phyloP scores from a whole-genome alignment of 2,113 vertebrate genomes.

The Sorex fumeus region DNA sequence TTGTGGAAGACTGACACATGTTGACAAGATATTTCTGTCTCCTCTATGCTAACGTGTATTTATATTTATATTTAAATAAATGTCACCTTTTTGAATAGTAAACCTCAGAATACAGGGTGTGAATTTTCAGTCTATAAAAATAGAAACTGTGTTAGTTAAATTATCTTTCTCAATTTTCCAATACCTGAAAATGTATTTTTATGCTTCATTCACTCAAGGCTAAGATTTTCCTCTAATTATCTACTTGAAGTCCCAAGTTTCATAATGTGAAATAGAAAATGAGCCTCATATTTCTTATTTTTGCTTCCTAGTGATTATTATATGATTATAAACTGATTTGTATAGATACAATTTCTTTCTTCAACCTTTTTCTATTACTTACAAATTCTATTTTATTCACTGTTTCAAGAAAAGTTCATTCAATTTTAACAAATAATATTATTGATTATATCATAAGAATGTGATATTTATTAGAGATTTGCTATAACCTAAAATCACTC shows the following conservation, averaged over 20 bases:
- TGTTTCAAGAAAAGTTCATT: background rate
- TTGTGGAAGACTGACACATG: constrained; percentile 59
- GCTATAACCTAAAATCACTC: background rate
- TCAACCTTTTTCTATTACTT: background rate
- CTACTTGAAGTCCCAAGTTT: constrained; percentile 28
- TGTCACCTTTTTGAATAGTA: constrained; percentile 7
- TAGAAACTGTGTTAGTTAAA: constrained; percentile 39
- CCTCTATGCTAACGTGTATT: constrained; percentile 45
- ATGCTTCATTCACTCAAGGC: background rate
- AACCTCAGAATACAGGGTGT: constrained; percentile 17
- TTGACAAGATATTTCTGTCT: constrained; percentile 68
- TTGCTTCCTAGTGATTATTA: background rate
- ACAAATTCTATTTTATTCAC: background rate
- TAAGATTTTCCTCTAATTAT: background rate
- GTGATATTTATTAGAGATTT: background rate
- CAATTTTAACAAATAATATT: background rate
- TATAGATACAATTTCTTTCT: background rate
- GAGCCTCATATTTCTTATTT: background rate
- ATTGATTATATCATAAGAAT: background rate
- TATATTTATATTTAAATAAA: constrained; percentile 72
- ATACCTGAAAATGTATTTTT: constrained; percentile 18
- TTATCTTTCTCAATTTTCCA: background rate
- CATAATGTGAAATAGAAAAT: background rate
- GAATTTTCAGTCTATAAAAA: constrained; percentile 55
- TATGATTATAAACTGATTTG: background rate